Evolutionary conservation across 2,113 vertebrate genomes (phyloP), one percentile per base, ranked within the genome.

Genomic region (Takifugu bimaculatus): DNA sequence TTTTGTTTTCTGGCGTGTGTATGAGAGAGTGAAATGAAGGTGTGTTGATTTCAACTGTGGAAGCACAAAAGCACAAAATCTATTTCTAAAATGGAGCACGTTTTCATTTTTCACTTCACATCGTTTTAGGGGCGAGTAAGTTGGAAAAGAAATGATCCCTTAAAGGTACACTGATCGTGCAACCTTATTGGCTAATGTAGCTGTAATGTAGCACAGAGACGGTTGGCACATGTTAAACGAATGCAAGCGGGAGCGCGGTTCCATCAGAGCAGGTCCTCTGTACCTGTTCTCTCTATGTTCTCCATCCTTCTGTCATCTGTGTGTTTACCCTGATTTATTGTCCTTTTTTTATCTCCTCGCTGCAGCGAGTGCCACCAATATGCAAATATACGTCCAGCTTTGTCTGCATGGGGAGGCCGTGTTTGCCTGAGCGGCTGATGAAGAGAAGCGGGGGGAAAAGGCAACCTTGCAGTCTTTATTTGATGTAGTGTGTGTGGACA

Each of bases 381-480:
- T 85, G 84, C 80, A 87, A 87, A 89, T 86, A 67, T 58, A 65
- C 45, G 64, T 57, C 69, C 61, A 47, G 79, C 78, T 76, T 78
- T 75, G 70, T 86, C 68, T 77, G 59, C 57, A 14, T 67, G 60
- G 68, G 77, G 79, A 73, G 20, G 67, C 57, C 26, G 52, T 58
- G 72, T 78, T 77, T 73, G 67, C 64, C 61, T 42, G 65, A 72
- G 47, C 65, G 68, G 60, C 65, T 52, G 71, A 70, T 51, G 62
- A 75, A 12, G 25, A 44, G 20, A 29, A 54, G 54, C 39, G 45
- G 35, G 56, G 12, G 6, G 0, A 1, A 5, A 49, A 49, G 7
- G 47, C 47, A 49, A 15, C 15, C 47, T 20, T 4, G 14, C 25
- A 15, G 60, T 35, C 48, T 54, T 48, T 44, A 54, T 51, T 68